phyloP scores from a whole-genome alignment of 2,888 invertebrate species.

The Uloborus plumipes region DNA sequence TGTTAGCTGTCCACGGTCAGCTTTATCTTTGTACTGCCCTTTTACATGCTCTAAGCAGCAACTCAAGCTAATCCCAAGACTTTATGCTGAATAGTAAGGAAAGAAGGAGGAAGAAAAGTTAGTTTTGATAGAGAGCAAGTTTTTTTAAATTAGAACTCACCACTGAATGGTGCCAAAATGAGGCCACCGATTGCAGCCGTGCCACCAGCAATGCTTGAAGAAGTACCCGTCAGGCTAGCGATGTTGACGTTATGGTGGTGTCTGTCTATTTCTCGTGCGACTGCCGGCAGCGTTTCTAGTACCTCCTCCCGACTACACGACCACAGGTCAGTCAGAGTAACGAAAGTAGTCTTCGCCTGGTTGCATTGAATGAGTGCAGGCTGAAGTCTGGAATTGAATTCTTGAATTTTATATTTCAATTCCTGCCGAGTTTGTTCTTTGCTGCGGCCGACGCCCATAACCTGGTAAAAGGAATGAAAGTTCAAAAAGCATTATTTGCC shows the following conservation, averaged over 20 bases:
- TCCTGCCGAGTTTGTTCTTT: slow-evolving; percentile 44
- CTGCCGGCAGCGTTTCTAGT: slow-evolving; percentile 5
- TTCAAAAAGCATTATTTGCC: too few relatives aligned
- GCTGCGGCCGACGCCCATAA: slow-evolving; percentile 43
- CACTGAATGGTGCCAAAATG: slow-evolving; percentile 49
- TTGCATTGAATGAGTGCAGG: slow-evolving; percentile 29
- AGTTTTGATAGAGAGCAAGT: too few relatives aligned
- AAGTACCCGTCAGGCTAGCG: slow-evolving; percentile 46
- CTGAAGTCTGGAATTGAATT: slow-evolving; percentile 47
- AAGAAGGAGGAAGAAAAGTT: neutral
- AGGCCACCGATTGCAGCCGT: slow-evolving; percentile 54
- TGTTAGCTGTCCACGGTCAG: too few relatives aligned
- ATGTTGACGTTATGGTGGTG: slow-evolving; percentile 58
- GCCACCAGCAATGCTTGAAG: slow-evolving; percentile 56
- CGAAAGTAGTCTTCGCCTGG: slow-evolving; percentile 59
- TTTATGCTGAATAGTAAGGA: neutral
- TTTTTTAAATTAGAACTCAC: slow-evolving; percentile 21
- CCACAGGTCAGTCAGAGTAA: slow-evolving; percentile 53
- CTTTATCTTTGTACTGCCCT: too few relatives aligned
- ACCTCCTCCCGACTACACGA: slow-evolving; percentile 25
- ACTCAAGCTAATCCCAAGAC: neutral
- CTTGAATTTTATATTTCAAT: slow-evolving; percentile 42
- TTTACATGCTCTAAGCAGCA: too few relatives aligned
- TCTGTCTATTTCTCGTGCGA: slow-evolving; percentile 44
- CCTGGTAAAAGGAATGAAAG: too few relatives aligned